These are phyloP conservation scores for Mixornis gularis DNA, from an alignment of 2,113 vertebrate species.

Conservation along the genomic window DNA sequence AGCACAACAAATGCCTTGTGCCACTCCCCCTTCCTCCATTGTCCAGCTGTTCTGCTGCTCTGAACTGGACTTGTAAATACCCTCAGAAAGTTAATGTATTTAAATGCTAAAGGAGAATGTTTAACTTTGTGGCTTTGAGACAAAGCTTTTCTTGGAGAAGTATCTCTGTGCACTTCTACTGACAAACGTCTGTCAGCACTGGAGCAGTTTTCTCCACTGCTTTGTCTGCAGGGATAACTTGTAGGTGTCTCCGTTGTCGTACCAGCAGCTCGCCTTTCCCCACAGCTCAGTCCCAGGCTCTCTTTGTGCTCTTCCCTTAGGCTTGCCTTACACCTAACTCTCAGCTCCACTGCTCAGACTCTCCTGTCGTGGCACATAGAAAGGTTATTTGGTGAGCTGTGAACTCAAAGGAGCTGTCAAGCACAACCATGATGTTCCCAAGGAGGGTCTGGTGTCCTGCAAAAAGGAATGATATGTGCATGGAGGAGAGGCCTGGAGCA, in stretches of 20 bases:
- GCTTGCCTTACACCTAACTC: background rate
- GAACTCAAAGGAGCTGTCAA: background rate
- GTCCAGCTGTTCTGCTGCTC: conserved; percentile 58
- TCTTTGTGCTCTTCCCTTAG: background rate
- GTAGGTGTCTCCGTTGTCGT: rapidly evolving
- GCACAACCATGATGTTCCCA: background rate
- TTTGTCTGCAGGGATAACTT: conserved; percentile 54
- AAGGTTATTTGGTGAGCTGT: background rate
- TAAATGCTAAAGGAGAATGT: conserved; percentile 67
- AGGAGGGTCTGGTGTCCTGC: background rate
- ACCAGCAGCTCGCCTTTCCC: conserved; percentile 5
- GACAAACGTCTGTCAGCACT: conserved; percentile 57
- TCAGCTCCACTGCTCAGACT: background rate
- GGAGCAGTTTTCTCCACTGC: conserved; percentile 61
- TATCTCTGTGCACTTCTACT: conserved; percentile 61
- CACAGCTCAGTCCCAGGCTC: background rate
- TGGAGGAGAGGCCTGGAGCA: background rate
- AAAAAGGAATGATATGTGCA: rapidly evolving
- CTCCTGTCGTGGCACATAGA: background rate
- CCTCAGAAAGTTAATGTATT: conserved; percentile 62
- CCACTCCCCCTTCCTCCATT: conserved; percentile 2
- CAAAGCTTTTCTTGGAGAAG: conserved; percentile 45
- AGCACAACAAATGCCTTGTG: conserved; percentile 58
- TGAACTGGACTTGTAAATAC: conserved; percentile 67
- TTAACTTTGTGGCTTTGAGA: conserved; percentile 62